Conservation (phyloP, 2,888 invertebrate genomes). For the Drosophila putrida region DNA sequence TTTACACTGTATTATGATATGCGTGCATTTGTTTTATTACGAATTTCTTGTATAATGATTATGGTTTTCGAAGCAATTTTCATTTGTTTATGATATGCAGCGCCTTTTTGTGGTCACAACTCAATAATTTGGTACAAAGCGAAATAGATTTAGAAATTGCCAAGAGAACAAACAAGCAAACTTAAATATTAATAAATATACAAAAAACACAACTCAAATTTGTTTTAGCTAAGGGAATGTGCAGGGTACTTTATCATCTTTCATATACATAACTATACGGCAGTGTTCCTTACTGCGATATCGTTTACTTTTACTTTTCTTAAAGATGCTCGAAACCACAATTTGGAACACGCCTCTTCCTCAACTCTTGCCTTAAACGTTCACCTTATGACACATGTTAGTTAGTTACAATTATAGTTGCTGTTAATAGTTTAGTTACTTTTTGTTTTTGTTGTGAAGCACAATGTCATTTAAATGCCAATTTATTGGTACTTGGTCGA, state of each 20-base stretch:
- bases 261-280: constrained; percentile 11
- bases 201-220: constrained; percentile 18
- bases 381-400: constrained; percentile 70
- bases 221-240: constrained; percentile 41
- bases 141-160: constrained; percentile 13
- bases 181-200: constrained; percentile 14
- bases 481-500: constrained; percentile 79
- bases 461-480: constrained; percentile 79
- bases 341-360: background rate
- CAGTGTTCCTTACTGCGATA: background rate
- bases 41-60: constrained; percentile 65
- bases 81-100: constrained; percentile 62
- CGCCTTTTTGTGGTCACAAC: constrained; percentile 26
- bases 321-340: background rate
- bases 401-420: constrained; percentile 40
- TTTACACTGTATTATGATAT: constrained; percentile 78
- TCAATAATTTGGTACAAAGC: constrained; percentile 53
- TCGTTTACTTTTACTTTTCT: background rate
- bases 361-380: constrained; percentile 23
- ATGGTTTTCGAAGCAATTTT: constrained; percentile 67
- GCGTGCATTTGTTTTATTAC: constrained; percentile 62
- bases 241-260: constrained; percentile 11
- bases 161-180: constrained; percentile 10
- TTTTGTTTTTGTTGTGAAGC: constrained; percentile 55
- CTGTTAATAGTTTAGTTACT: constrained; percentile 22